These are phyloP conservation scores for Saccopteryx bilineata DNA, from an alignment of 2,113 vertebrate species.

Conservation along the genomic window DNA sequence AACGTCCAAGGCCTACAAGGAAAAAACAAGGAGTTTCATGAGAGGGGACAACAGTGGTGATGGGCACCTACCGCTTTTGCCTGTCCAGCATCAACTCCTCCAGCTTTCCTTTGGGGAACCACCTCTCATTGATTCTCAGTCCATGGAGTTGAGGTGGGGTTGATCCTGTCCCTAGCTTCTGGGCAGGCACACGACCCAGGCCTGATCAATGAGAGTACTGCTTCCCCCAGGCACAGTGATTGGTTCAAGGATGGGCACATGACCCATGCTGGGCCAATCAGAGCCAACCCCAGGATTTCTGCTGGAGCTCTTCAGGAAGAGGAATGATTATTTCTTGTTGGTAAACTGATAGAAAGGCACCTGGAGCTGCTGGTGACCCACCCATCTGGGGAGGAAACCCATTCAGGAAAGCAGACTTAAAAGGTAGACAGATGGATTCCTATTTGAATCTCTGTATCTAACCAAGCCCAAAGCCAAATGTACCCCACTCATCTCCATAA, in stretches of 20 bases:
- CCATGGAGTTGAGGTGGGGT: too few species aligned
- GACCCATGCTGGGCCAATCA: neutral
- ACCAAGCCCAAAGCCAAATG: neutral
- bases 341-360: neutral
- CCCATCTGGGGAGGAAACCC: neutral
- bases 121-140: neutral
- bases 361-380: neutral
- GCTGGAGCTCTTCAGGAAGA: neutral
- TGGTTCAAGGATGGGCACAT: neutral
- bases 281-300: neutral
- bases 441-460: neutral
- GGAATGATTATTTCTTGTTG: neutral
- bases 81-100: neutral
- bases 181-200: neutral
- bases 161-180: neutral
- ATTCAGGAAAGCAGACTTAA: neutral
- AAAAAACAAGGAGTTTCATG: neutral
- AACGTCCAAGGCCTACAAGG: constrained; percentile 94
- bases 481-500: neutral
- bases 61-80: too few species aligned
- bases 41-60: neutral
- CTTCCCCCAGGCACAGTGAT: neutral
- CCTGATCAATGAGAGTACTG: neutral
- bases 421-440: neutral
- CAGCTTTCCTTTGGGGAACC: neutral